phyloP scores from a whole-genome alignment of 2,888 invertebrate species.

The Luperina testacea region DNA sequence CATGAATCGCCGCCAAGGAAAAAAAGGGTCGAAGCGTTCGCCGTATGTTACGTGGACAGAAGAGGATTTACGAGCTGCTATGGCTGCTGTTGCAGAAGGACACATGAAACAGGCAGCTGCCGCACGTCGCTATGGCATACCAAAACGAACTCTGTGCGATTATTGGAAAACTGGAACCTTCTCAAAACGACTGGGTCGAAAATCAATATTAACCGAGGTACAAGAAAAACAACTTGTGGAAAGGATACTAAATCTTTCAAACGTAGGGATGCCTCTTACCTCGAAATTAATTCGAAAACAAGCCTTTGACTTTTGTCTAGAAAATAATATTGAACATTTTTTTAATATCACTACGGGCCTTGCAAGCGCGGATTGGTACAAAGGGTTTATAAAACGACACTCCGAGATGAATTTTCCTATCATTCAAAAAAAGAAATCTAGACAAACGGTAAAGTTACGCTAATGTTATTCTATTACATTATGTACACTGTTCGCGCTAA shows the following conservation, averaged over 20 bases:
- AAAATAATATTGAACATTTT: conserved; percentile 25
- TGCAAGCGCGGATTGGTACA: conserved; percentile 26
- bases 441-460: background rate
- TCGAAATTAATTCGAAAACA: conserved; percentile 30
- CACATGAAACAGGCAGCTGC: conserved; percentile 10
- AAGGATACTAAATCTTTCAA: background rate
- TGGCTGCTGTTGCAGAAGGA: conserved; percentile 3
- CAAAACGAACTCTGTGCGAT: conserved; percentile 11
- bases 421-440: background rate
- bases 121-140: conserved; percentile 15
- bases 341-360: conserved; percentile 28
- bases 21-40: background rate
- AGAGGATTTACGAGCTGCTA: conserved; percentile 24
- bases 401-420: background rate
- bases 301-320: conserved; percentile 25
- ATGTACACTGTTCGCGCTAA: background rate
- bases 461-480: background rate
- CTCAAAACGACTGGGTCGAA: conserved; percentile 26
- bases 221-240: conserved; percentile 30
- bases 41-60: conserved; percentile 31
- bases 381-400: conserved; percentile 19
- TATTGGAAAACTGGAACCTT: conserved; percentile 15
- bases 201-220: background rate
- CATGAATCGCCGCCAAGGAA: background rate
- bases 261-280: background rate